Base-by-base conservation (phyloP, 2,888 invertebrate species). In the Tipula unca region DNA sequence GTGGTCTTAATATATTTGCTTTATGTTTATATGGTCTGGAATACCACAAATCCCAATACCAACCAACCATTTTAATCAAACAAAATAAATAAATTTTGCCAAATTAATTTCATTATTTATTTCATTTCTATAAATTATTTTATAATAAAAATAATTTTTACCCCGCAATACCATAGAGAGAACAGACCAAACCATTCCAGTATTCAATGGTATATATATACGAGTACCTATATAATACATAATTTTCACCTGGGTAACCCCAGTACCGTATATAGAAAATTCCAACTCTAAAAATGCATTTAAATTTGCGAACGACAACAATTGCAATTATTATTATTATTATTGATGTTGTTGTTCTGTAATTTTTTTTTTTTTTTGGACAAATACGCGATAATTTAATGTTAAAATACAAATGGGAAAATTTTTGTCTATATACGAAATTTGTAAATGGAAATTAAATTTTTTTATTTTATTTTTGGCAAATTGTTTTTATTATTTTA, bases 401-500 rank as follows among this genome's bases (percentile, higher is more conserved):
- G 69, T 69, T 69, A 69, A 69, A 69, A 54, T 54, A 54, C 48
- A 54, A 54, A 69, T 69, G 69, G 69, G 69, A 69, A 69, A 69
- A 69, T 69, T 48, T n/a, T 48, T 69, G 69, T 8, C 69, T 69
- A 69, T 69, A 10, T 20, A 69, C 1, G 69, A 25, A 69, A 69
- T 25, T n/a, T 69, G 69, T 69, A 69, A 69, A 69, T 69, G 69
- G 25, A 69, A 69, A 69, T 69, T 69, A 69, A 69, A 69, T 54
- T 54, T 54, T 48, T 54, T 32, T 32, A 6, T 32, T n/a, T n/a
- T n/a, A n/a, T n/a, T 54, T 17, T 17, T 54, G 48, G 17, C 17
- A 69, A 69, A 69, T 25, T 69, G 69, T 69, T 69, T 69, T 69
- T 69, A 54, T 20, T 25, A 69, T 69, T 69, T 69, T 69, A 69